Evolutionary conservation across 1,140 invertebrate genomes (phyloP).

Genomic region (Tribolium castaneum): DNA sequence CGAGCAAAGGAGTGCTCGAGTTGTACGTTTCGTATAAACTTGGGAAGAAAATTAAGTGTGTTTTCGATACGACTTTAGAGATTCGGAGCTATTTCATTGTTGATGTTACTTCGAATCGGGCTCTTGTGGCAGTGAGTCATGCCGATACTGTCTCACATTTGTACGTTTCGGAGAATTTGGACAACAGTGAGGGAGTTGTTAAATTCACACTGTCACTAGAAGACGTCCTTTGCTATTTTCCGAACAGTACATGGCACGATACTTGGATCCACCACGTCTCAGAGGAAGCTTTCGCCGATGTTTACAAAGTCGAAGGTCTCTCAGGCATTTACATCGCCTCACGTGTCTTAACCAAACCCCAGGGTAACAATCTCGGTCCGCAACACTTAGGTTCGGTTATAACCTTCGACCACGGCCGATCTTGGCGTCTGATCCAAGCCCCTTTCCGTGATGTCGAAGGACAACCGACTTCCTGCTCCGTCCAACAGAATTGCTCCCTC

Average conservation of each 20-base stretch:
- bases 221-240: constrained; percentile 86
- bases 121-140: constrained; percentile 88
- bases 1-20: constrained; percentile 70
- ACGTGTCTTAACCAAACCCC: constrained; percentile 70
- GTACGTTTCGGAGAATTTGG: constrained; percentile 77
- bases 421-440: constrained; percentile 79
- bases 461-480: constrained; percentile 71
- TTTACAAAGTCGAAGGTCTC: constrained; percentile 88
- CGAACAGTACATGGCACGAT: constrained; percentile 80
- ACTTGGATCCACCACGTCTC: constrained; percentile 84
- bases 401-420: constrained; percentile 88
- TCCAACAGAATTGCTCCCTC: constrained; percentile 79
- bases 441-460: constrained; percentile 76
- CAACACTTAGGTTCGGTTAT: constrained; percentile 85
- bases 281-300: constrained; percentile 87
- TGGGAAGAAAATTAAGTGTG: constrained; percentile 75
- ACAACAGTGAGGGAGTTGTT: constrained; percentile 67
- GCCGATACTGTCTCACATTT: constrained; percentile 79
- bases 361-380: constrained; percentile 70
- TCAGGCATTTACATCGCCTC: constrained; percentile 92
- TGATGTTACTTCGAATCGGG: constrained; percentile 82
- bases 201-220: constrained; percentile 84
- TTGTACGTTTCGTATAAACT: constrained; percentile 83
- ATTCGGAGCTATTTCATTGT: constrained; percentile 82
- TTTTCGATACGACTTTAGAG: constrained; percentile 78